These are phyloP conservation scores for Lichenostomus cassidix DNA, from an alignment of 2,113 vertebrate species.

Conservation along the genomic window DNA sequence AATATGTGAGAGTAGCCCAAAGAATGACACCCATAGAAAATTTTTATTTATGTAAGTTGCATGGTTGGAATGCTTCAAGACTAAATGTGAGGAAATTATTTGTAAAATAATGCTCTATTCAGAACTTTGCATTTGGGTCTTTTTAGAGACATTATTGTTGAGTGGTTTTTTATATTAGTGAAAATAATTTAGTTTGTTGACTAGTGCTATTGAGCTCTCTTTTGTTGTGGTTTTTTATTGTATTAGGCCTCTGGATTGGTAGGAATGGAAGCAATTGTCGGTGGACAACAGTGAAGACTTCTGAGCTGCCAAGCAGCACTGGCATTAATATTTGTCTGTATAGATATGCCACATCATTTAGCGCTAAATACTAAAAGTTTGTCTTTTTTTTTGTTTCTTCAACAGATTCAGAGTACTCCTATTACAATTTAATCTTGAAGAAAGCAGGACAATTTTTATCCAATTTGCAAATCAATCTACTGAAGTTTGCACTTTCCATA, in stretches of 20 bases:
- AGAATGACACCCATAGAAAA: not conserved
- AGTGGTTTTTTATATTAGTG: not conserved
- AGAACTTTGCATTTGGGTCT: not conserved
- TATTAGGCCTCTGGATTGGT: not conserved
- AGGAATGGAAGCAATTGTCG: not conserved
- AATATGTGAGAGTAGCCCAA: not conserved
- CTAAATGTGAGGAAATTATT: not conserved
- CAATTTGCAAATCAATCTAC: conserved; percentile 85
- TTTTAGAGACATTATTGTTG: not conserved
- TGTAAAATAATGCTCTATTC: not conserved
- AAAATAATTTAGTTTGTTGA: not conserved
- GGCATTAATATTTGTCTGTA: not conserved
- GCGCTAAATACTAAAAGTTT: not conserved
- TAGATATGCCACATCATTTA: not conserved
- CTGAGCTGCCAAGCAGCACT: not conserved
- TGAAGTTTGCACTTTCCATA: conserved; percentile 89
- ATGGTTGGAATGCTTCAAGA: not conserved
- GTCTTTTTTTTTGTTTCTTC: not conserved
- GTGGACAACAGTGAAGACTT: not conserved
- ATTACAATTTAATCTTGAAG: conserved; percentile 92
- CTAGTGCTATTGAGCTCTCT: not conserved
- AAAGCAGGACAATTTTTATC: conserved; percentile 95
- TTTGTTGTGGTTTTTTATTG: not conserved
- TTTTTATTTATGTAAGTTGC: not conserved
- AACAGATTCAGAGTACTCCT: conserved; percentile 88